These are phyloP conservation scores for Melipona beecheii DNA, from an alignment of 2,888 invertebrate genomes.

Conservation along the genomic window DNA sequence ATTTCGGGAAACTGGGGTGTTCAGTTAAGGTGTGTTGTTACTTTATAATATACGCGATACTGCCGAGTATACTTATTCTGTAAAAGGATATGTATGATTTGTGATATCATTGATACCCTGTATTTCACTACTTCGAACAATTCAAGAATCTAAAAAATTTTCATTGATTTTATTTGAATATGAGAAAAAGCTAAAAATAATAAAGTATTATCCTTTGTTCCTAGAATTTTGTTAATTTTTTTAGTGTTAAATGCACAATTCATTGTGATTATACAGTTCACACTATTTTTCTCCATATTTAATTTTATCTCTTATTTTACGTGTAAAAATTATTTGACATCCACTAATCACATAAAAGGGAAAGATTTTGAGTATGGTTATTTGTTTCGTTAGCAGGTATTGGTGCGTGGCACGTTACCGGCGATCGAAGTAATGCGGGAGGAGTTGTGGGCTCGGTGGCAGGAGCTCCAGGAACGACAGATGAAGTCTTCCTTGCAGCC, in stretches of 20 bases:
- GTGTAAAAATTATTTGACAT: constrained; percentile 19
- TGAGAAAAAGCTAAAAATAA: constrained; percentile 52
- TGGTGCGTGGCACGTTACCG: constrained; percentile 93
- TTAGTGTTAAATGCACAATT: not conserved
- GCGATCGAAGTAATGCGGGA: constrained; percentile 88
- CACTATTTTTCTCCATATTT: not conserved
- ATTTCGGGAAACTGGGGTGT: constrained; percentile 4
- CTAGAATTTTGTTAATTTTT: constrained; percentile 12
- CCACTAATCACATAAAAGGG: constrained; percentile 3
- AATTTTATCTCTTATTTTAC: not conserved
- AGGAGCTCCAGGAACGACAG: constrained; percentile 84
- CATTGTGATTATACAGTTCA: not conserved
- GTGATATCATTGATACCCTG: constrained; percentile 51
- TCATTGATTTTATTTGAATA: constrained; percentile 39
- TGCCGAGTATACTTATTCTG: constrained; percentile 43
- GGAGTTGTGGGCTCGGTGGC: constrained; percentile 80
- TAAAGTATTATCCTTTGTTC: constrained; percentile 54
- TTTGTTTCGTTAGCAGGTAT: constrained; percentile 87
- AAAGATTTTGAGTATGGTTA: constrained; percentile 46
- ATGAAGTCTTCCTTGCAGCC: constrained; percentile 93
- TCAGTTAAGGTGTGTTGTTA: constrained; percentile 26
- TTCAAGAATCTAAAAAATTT: constrained; percentile 31
- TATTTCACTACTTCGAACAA: constrained; percentile 59
- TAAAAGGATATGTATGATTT: constrained; percentile 44
- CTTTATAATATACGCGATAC: constrained; percentile 32